Evolutionary conservation across 2,113 vertebrate genomes (phyloP).

Genomic region (Campylomormyrus tamandua): DNA sequence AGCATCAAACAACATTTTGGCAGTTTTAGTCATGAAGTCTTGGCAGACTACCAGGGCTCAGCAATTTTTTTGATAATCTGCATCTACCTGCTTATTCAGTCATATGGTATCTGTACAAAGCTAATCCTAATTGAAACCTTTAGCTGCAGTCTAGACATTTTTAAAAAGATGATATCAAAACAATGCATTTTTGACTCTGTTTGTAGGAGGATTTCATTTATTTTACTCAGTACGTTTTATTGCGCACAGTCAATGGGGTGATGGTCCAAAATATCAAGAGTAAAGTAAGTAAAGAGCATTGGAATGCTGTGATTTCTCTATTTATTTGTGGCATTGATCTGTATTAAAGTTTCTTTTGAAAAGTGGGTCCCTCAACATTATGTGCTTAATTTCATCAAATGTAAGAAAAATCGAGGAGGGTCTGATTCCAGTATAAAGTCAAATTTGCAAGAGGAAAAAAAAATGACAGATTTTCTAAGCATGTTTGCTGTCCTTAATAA

Average conservation of each 20-base stretch:
- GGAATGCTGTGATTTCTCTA: background rate
- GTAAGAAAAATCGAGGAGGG: background rate
- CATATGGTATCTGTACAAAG: background rate
- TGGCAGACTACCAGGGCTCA: background rate
- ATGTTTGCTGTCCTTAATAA: background rate
- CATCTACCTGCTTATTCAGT: background rate
- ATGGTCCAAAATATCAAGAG: background rate
- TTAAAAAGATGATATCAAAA: background rate
- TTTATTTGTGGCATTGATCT: background rate
- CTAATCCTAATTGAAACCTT: background rate
- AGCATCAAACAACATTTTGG: background rate
- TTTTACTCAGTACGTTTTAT: background rate
- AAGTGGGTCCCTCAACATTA: background rate
- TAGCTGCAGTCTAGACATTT: background rate
- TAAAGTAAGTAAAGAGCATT: background rate
- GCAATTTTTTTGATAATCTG: background rate
- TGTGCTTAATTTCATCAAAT: background rate
- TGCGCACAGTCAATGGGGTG: background rate
- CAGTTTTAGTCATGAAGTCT: background rate
- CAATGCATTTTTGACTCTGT: background rate
- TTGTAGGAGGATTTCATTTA: background rate
- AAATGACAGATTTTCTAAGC: background rate
- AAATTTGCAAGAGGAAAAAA: background rate
- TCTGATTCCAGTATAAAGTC: background rate
- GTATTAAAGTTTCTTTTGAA: background rate